Evolutionary conservation across 2,797 vertebrate genomes (phyloP), one percentile per base, ranked within the genome.

Genomic region (Momotus momota): DNA sequence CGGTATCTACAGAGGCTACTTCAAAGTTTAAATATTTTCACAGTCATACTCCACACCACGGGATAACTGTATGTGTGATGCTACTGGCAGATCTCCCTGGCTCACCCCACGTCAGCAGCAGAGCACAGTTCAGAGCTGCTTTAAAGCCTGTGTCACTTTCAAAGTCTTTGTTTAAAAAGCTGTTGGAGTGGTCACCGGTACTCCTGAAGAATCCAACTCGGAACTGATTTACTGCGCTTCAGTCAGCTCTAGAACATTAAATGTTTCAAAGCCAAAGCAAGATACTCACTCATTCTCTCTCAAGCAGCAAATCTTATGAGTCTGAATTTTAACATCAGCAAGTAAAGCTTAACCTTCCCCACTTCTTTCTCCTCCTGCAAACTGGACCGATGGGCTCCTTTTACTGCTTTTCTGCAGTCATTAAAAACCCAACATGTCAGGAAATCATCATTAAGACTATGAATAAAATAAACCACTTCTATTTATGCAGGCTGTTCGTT

Each of bases 11-110:
- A 93, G 27, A 78, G 94, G 85, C 82, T 92, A 92, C 95, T 65
- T 93, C 58, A 35, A 62, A 81, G 89, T 31, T 65, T 83, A 49
- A 92, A 48, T 92, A 90, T 81, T 81, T 92, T 97, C 97, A 97
- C 95, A 97, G 96, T 97, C 88, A 41, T 80, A 64, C 92, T 92
- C 67, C 77, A 12, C 41, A 43, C 46, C 46, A n/a, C 2, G 77
- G 83, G 86, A 95, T 64, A 31, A 85, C 73, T 33, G 69, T 77
- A 94, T 1, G 1, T 17, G n/a, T 54, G 49, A 46, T 9, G 92
- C 90, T 95, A 92, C 92, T 87, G 85, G 81, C 89, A 77, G 93
- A 29, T 31, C 85, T 43, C 40, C 38, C 43, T 7, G 88, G 89
- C 22, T 78, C 77, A 19, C 19, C 81, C 6, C 1, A n/a, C 7